Evolutionary conservation across 2,113 vertebrate species (phyloP).

Genomic region (Clupea harengus): DNA sequence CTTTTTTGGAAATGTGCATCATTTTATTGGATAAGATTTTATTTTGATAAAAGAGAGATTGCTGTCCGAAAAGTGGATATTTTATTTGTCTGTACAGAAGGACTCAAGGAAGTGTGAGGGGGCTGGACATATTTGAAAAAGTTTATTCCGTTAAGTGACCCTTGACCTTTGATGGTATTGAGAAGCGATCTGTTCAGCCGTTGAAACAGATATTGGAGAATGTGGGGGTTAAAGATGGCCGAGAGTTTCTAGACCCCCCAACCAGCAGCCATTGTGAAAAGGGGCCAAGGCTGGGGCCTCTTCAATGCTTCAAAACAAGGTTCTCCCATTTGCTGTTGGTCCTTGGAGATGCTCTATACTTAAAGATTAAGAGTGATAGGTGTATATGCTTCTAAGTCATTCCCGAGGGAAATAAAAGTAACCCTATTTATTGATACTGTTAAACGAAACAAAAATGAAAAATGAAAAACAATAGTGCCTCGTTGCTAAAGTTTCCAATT

Average conservation of each 20-base stretch:
- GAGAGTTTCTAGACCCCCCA: constrained; percentile 43
- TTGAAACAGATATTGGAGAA: constrained; percentile 30
- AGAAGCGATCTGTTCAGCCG: constrained; percentile 4
- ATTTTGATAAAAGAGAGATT: constrained; percentile 69
- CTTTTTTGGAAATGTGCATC: constrained; percentile 64
- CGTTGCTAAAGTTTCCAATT: constrained; percentile 20
- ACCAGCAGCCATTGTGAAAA: constrained; percentile 50
- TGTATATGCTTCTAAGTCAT: constrained; percentile 46
- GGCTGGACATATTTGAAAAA: background rate
- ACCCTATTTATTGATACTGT: constrained; percentile 17
- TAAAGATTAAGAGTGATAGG: constrained; percentile 21
- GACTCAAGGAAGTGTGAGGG: background rate
- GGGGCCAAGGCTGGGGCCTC: background rate
- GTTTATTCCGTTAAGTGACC: constrained; percentile 34
- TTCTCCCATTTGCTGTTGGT: background rate
- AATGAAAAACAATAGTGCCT: constrained; percentile 24
- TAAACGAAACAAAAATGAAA: background rate
- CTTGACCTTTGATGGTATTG: constrained; percentile 11
- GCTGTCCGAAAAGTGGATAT: constrained; percentile 49
- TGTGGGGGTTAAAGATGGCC: constrained; percentile 37
- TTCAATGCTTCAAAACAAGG: background rate
- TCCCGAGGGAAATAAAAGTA: constrained; percentile 30
- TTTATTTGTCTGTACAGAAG: constrained; percentile 54
- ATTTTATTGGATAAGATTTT: constrained; percentile 70
- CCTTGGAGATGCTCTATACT: background rate